Evolutionary conservation across 2,113 vertebrate genomes (phyloP).

Genomic region (Nycticryphes semicollaris): DNA sequence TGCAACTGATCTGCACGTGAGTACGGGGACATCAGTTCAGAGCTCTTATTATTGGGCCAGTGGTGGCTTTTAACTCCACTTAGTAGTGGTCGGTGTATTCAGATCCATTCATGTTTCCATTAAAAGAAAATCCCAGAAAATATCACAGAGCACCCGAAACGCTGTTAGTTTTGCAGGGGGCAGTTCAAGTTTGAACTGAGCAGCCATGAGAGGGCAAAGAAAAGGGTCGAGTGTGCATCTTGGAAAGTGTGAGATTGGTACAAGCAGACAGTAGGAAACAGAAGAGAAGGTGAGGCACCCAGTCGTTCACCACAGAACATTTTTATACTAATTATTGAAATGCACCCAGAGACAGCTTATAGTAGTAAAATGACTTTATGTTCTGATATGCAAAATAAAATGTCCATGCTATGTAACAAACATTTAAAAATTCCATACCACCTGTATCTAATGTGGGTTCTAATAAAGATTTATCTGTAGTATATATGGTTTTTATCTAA

Average conservation of each 20-base stretch:
- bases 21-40: not conserved
- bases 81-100: fast-evolving
- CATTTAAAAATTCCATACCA: slow-evolving; percentile 61
- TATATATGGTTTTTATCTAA: slow-evolving; percentile 71
- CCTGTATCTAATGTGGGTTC: slow-evolving; percentile 74
- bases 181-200: not conserved
- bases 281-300: not conserved
- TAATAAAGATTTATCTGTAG: slow-evolving; percentile 79
- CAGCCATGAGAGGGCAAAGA: not conserved
- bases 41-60: not conserved
- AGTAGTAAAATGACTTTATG: slow-evolving; percentile 80
- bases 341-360: slow-evolving; percentile 67
- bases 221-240: not conserved
- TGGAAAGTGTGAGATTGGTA: not conserved
- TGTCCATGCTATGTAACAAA: slow-evolving; percentile 78
- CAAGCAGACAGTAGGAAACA: not conserved
- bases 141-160: not conserved
- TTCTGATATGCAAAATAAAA: slow-evolving; percentile 78
- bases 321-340: slow-evolving; percentile 64
- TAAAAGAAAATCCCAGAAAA: not conserved
- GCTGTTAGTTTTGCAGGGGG: not conserved
- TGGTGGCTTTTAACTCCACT: not conserved
- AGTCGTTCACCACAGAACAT: not conserved
- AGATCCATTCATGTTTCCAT: not conserved
- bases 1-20: not conserved